phyloP scores from a whole-genome alignment of 2,113 vertebrate genomes.

The Istiophorus platypterus region DNA sequence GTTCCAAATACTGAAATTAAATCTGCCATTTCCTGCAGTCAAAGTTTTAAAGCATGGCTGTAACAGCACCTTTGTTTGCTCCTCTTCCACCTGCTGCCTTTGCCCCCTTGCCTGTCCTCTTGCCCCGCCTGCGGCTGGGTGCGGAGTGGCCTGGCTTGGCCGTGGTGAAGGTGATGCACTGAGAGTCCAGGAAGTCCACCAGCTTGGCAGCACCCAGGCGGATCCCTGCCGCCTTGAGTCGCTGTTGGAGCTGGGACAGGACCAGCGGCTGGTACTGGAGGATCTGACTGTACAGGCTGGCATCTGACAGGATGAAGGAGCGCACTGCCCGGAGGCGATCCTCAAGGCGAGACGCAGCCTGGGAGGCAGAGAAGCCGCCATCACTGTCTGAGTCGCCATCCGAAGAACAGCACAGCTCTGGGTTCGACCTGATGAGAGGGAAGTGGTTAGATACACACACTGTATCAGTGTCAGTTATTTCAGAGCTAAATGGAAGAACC shows the following conservation, averaged over 20 bases:
- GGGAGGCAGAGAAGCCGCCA: slow-evolving; percentile 84
- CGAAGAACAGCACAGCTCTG: slow-evolving; percentile 81
- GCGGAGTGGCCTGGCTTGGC: slow-evolving; percentile 85
- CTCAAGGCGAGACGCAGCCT: slow-evolving; percentile 79
- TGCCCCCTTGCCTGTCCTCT: slow-evolving; percentile 7
- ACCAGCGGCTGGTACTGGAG: slow-evolving; percentile 93
- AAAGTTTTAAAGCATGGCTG: slow-evolving; percentile 29
- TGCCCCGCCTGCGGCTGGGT: slow-evolving; percentile 66
- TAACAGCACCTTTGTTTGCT: slow-evolving; percentile 13
- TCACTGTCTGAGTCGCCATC: slow-evolving; percentile 84
- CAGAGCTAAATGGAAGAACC: background rate
- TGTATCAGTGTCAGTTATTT: background rate
- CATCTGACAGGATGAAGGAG: slow-evolving; percentile 86
- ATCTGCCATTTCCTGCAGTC: background rate
- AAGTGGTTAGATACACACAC: background rate
- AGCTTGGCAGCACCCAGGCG: slow-evolving; percentile 87
- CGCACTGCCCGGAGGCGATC: slow-evolving; percentile 84
- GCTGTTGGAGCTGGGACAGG: slow-evolving; percentile 86
- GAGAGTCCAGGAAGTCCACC: slow-evolving; percentile 91
- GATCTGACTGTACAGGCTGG: slow-evolving; percentile 85
- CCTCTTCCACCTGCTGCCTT: background rate
- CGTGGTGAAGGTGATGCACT: slow-evolving; percentile 93
- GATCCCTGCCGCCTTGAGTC: slow-evolving; percentile 89
- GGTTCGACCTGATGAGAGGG: slow-evolving; percentile 76
- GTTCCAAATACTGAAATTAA: background rate